Percentiles rank a stretch among this genome's conserved stretches.
phyloP scores from a whole-genome alignment of 2,888 invertebrate genomes.

The Mythimna ferrago region DNA sequence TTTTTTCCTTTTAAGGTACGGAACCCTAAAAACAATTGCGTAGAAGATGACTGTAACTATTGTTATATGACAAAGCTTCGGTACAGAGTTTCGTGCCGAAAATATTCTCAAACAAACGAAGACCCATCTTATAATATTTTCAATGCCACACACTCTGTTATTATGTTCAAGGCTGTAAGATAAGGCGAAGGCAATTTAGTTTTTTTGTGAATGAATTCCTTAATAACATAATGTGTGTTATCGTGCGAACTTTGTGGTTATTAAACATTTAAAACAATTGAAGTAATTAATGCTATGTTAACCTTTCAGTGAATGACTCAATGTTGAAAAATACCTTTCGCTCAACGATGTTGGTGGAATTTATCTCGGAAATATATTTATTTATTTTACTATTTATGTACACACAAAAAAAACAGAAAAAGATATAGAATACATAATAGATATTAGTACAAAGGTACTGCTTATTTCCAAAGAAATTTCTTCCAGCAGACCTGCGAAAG shows the following conservation, averaged over 20 bases:
- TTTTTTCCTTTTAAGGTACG: no score
- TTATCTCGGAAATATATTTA: background rate
- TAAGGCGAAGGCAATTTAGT: conserved; percentile 53
- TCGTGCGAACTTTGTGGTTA: conserved; percentile 59
- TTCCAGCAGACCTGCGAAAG: no score
- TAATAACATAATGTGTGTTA: conserved; percentile 50
- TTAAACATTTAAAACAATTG: conserved; percentile 59
- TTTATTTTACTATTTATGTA: no score
- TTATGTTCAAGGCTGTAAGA: conserved; percentile 64
- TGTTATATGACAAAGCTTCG: conserved; percentile 22
- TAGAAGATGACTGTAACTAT: conserved; percentile 3
- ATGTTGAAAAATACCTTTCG: background rate
- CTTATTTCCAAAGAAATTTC: no score
- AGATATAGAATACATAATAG: no score
- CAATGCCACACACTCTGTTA: conserved; percentile 62
- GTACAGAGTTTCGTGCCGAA: conserved; percentile 32
- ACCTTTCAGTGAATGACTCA: conserved; percentile 15
- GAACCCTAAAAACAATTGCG: conserved; percentile 52
- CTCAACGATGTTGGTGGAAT: background rate
- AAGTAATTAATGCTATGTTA: conserved; percentile 26
- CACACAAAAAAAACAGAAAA: no score
- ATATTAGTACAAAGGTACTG: no score
- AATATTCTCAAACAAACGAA: conserved; percentile 44
- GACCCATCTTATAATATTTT: conserved; percentile 51
- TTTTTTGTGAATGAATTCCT: conserved; percentile 53